Percentiles rank a stretch among this genome's conserved stretches.
phyloP scores from a whole-genome alignment of 92 coral and sea anemone species.

The Blastomussa wellsi region DNA sequence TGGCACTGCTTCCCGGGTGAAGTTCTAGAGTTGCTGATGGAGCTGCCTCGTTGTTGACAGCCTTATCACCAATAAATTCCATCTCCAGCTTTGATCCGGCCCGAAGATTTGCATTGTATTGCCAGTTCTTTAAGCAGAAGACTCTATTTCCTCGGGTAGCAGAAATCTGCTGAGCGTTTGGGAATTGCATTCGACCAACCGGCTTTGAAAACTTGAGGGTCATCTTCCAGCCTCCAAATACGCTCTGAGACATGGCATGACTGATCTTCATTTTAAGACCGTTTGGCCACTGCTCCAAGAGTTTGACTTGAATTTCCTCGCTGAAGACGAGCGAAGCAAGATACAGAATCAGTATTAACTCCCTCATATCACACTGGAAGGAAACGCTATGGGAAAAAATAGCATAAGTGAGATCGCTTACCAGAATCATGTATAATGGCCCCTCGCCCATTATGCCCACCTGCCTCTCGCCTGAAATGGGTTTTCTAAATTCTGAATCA shows the following conservation, averaged over 20 bases:
- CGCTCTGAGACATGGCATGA: conserved; percentile 19
- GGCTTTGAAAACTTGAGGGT: conserved; percentile 46
- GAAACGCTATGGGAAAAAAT: background rate
- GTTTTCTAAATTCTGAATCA: too few relatives aligned
- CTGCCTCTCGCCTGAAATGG: too few relatives aligned
- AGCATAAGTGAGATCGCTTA: background rate
- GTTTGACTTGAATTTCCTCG: background rate
- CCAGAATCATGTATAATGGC: too few relatives aligned
- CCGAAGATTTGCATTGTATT: conserved; percentile 46
- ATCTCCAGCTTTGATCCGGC: conserved; percentile 34
- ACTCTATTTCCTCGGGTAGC: conserved; percentile 9
- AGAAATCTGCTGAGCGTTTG: conserved; percentile 26
- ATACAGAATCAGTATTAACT: background rate
- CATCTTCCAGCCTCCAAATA: conserved; percentile 62
- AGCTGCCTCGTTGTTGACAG: conserved; percentile 33
- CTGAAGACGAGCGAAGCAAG: background rate
- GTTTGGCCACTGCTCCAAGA: conserved; percentile 25
- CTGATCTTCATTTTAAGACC: conserved; percentile 50
- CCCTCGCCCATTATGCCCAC: too few relatives aligned
- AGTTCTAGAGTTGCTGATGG: conserved; percentile 30
- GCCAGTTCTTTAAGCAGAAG: conserved; percentile 46
- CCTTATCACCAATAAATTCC: conserved; percentile 42
- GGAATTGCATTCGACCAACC: conserved; percentile 22
- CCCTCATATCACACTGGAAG: conserved; percentile 1
- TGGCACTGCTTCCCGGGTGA: conserved; percentile 24